Evolutionary conservation across 1,140 invertebrate genomes (phyloP).

Genomic region (Polypedilum pembai): DNA sequence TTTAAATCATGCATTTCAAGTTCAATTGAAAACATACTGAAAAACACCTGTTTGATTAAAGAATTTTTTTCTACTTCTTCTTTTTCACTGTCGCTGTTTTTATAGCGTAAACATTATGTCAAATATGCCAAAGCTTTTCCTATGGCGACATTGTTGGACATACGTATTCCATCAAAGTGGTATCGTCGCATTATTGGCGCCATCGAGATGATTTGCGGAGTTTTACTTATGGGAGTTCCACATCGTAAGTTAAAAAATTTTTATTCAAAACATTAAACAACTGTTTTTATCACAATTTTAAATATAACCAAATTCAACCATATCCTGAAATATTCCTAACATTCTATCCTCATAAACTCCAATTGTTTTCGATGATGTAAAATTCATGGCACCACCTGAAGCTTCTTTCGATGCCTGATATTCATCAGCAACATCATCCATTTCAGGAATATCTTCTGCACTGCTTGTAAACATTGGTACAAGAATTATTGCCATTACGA

Average conservation of each 20-base stretch:
- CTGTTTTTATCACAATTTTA: neutral
- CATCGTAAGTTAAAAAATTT: slow-evolving; percentile 58
- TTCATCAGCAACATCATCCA: slow-evolving; percentile 35
- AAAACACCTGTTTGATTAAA: slow-evolving; percentile 22
- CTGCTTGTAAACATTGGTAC: slow-evolving; percentile 37
- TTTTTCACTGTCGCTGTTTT: slow-evolving; percentile 43
- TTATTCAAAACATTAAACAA: no score
- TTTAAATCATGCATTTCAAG: no score
- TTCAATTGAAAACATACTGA: no score
- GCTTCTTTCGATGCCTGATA: neutral
- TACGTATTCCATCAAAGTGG: slow-evolving; percentile 88
- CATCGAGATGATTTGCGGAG: slow-evolving; percentile 82
- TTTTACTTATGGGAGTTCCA: slow-evolving; percentile 79
- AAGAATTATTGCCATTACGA: slow-evolving; percentile 34
- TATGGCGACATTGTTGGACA: slow-evolving; percentile 66
- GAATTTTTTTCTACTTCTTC: slow-evolving; percentile 30
- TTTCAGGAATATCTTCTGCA: slow-evolving; percentile 34
- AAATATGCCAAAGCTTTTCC: slow-evolving; percentile 97
- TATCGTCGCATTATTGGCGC: slow-evolving; percentile 81
- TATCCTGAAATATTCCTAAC: neutral
- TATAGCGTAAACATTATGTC: slow-evolving; percentile 92
- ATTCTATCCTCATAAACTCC: neutral
- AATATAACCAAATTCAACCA: neutral
- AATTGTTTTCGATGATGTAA: neutral
- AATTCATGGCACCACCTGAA: neutral